Evolutionary conservation across 2,113 vertebrate genomes (phyloP), one percentile per base, ranked within the genome.

Genomic region (Podarcis cretensis): DNA sequence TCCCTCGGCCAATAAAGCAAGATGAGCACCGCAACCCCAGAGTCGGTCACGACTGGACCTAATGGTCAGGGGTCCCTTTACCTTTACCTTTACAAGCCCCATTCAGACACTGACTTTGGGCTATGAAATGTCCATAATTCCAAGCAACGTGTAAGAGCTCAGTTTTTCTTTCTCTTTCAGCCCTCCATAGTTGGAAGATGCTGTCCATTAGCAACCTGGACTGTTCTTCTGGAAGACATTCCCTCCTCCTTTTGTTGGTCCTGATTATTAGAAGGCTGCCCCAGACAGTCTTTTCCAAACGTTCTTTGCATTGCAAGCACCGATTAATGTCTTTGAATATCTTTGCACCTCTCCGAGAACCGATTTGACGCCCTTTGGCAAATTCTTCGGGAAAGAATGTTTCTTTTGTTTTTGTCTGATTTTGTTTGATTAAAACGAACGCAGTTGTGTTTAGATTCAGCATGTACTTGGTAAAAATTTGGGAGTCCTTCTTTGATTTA

Each of bases 401-500:
- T 81, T 74, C 59, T n/a, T 20, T 20, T 63, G 13, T 20, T 5
- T 63, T 63, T 20, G 14, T 63, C 18, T 63, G 48, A 54, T 54
- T 54, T 12, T 2, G 48, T 63, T 63, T 63, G 13, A 63, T 18
- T 18, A 23, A 48, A 74, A 81, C 48, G 54, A 71, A 59, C 27
- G 7, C 16, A 16, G 30, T 88, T 76, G 30, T 76, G 81, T 88
- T 66, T 83, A 76, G 71, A 76, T 40, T 75, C 10, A 8, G 35
- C 27, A 27, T 69, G 40, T 20, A 32, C 30, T 80, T 43, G 43
- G 40, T 87, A 40, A 80, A 80, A 87, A 79, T 69, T 69, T 83
- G 40, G 87, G 63, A 76, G 23, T 27, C 16, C 74, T 76, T 20
- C 48, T 88, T 83, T 76, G 43, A 77, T 77, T 88, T 88, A 83